These are phyloP conservation scores for Lutjanus erythropterus DNA, from an alignment of 2,113 vertebrate genomes.

Conservation along the genomic window DNA sequence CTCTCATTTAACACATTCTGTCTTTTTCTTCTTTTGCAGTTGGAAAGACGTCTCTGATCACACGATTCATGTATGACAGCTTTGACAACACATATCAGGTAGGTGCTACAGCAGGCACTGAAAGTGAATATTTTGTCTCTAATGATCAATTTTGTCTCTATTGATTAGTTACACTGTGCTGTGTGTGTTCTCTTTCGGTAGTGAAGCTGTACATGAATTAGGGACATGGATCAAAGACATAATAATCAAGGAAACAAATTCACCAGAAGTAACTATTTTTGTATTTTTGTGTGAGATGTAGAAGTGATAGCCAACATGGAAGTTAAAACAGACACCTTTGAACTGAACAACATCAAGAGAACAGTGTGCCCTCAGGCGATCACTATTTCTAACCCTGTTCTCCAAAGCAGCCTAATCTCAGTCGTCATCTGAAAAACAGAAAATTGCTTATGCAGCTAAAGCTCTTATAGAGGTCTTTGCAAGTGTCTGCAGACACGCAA, in stretches of 20 bases:
- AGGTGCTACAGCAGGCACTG: slow-evolving; percentile 42
- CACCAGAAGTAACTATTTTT: not conserved
- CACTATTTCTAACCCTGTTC: slow-evolving; percentile 39
- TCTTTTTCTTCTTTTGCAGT: slow-evolving; percentile 86
- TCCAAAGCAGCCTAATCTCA: slow-evolving; percentile 48
- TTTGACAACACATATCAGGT: slow-evolving; percentile 97
- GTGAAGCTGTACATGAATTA: not conserved
- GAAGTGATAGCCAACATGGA: not conserved
- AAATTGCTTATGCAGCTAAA: slow-evolving; percentile 52
- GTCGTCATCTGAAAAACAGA: slow-evolving; percentile 48
- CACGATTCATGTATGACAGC: slow-evolving; percentile 96
- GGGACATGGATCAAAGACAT: slow-evolving; percentile 8
- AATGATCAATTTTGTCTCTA: slow-evolving; percentile 26
- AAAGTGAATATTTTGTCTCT: slow-evolving; percentile 27
- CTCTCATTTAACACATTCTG: slow-evolving; percentile 49
- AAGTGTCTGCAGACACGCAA: slow-evolving; percentile 24
- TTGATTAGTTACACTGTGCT: slow-evolving; percentile 20
- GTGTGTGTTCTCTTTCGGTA: not conserved
- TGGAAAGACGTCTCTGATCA: slow-evolving; percentile 95
- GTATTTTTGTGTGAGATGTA: not conserved
- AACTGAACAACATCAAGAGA: slow-evolving; percentile 29
- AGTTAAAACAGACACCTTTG: slow-evolving; percentile 45
- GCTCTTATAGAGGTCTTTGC: slow-evolving; percentile 17
- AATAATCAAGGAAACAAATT: not conserved
- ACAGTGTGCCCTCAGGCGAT: not conserved